Base-by-base conservation (phyloP, 2,113 vertebrate genomes). In the Taurulus bubalis region DNA sequence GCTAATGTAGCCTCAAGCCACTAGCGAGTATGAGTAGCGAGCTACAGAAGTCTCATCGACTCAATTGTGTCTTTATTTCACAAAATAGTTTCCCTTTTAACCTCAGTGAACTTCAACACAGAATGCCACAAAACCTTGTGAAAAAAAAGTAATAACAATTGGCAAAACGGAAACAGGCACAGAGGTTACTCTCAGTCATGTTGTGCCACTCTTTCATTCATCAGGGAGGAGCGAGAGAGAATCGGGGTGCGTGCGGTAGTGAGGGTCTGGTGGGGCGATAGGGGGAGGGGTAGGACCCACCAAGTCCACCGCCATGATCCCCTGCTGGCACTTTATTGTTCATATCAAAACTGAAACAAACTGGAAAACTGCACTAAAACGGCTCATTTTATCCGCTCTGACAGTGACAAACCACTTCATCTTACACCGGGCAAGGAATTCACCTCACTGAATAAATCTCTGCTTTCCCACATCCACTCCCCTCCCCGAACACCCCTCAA, bases 131-230 rank as follows among this genome's bases (percentile, higher is more conserved):
- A 63, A 34, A 20, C 53, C 22, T 4, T 5, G 14, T 36, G 15
- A 20, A 3, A 4, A n/a, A 12, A 8, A 53, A 88, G 91, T 87
- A 83, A 87, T 68, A 83, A 78, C 0, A 77, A 93, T 85, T 89
- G 88, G 90, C 74, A 80, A 59, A 79, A 66, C 53, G 42, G 77
- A 70, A 92, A 87, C 90, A 84, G 89, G 88, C 81, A 67, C 49
- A 3, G 62, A 59, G 92, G 92, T 93, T 91, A 90, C 92, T 86
- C 58, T 91, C 76, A 90, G 92, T 88, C 92, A 93, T 70, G 78
- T 32, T 66, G 68, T 81, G 51, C 34, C 71, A 56, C 75, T 28
- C 70, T 79, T 82, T 79, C 49, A 80, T 65, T 75, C 62, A 63
- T 32, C 67, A 32, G 56, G 62, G 68, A 66, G 58, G 28, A 74